These are phyloP conservation scores for Dolichotis patagonum DNA, from an alignment of 2,113 vertebrate species.

Conservation along the genomic window DNA sequence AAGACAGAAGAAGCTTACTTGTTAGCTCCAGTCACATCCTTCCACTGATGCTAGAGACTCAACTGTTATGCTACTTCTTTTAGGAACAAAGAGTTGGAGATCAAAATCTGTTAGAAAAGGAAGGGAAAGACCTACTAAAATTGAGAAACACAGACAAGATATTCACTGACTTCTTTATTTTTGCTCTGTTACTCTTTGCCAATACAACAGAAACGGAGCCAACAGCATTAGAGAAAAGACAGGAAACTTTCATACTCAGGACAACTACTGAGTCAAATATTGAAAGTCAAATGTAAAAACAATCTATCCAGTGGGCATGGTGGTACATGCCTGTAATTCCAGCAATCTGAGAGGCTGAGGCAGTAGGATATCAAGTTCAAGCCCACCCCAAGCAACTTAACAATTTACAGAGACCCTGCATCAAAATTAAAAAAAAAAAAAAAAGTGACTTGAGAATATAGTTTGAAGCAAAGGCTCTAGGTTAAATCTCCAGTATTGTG, in stretches of 20 bases:
- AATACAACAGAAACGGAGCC: neutral
- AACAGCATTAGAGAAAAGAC: neutral
- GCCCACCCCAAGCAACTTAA: neutral
- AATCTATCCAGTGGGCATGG: neutral
- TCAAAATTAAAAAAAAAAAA: neutral
- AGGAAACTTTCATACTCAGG: neutral
- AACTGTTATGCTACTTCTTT: neutral
- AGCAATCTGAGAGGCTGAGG: neutral
- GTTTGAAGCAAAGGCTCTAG: neutral
- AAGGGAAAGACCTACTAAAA: neutral
- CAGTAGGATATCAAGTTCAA: neutral
- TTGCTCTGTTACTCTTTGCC: neutral
- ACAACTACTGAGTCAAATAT: neutral
- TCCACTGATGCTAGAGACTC: neutral
- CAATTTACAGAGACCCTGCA: neutral
- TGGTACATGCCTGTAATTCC: neutral
- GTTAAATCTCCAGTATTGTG: neutral
- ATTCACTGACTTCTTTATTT: constrained; percentile 11
- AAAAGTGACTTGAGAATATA: neutral
- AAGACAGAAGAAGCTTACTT: neutral
- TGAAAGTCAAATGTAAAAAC: neutral
- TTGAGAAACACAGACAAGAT: neutral
- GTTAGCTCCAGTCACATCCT: neutral
- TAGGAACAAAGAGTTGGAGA: neutral
- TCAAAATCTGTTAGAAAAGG: neutral